Base-by-base conservation (phyloP, 1,140 invertebrate species). In the Oncopodura yosiiana region DNA sequence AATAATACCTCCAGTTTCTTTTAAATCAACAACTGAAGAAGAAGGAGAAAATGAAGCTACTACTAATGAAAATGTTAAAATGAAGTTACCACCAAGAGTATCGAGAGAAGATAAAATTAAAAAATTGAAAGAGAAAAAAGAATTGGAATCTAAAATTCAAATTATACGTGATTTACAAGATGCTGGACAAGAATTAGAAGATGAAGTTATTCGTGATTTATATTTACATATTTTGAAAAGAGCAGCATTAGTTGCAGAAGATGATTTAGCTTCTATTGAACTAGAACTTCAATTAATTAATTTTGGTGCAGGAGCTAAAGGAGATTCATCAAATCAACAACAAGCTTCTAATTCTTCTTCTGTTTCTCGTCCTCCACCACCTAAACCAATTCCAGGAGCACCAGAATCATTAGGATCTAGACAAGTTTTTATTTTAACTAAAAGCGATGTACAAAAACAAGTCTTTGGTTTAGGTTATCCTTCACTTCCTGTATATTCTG, bases 401-500 rank as follows among this genome's bases (percentile, higher is more conserved):
- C 24, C 24, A 27, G 14, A 36, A 57, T 65, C n/a, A 41, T 46
- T 27, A 18, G 56, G 70, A 18, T 80, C 83, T 4, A 67, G 92
- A n/a, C 81, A 83, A 69, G 89, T 94, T 1, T 86, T 97, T 55
- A 93, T 97, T 44, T 90, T 98, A 26, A 94, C 94, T 0, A 81
- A 82, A 65, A 84, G 93, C 72, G 80, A 79, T 32, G 56, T 86
- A 0, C 92, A 97, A 72, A 97, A 96, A 71, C 78, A 89, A 57
- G 87, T 98, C 2, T 95, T 82, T 74, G 95, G 95, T 6, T 72
- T 83, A 34, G 95, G 94, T 0, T 99, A 98, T 78, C 94, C 94
- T 1, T 84, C 87, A 67, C 68, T 96, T 51, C 93, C 94, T 1
- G 81, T 87, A 1, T 75, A 93, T 72, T 92, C 90, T 0, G 84